Evolutionary conservation across 2,888 invertebrate species (phyloP).

Genomic region (Aromia moschata): DNA sequence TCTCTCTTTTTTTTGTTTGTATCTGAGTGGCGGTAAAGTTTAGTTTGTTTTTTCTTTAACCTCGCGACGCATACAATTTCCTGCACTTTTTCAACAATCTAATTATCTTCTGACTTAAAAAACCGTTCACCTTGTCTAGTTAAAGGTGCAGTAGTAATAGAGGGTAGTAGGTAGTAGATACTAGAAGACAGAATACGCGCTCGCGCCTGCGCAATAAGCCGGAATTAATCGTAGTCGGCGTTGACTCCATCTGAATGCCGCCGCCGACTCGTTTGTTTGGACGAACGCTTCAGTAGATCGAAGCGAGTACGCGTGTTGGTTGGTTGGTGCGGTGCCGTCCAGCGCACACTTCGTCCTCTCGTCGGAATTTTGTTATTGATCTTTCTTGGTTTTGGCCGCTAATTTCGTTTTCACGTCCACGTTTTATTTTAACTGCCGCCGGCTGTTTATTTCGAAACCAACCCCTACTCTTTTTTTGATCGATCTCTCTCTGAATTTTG

Average conservation of each 20-base stretch:
- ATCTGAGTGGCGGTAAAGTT: too few species aligned
- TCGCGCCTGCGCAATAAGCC: conserved; percentile 35
- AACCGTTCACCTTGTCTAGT: not conserved
- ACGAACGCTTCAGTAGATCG: conserved; percentile 20
- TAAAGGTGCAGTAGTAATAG: not conserved
- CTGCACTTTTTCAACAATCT: too few species aligned
- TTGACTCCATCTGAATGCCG: not conserved
- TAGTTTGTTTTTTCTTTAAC: too few species aligned
- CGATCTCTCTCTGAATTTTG: too few species aligned
- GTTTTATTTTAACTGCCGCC: conserved; percentile 2
- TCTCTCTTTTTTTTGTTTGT: too few species aligned
- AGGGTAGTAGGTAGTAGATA: too few species aligned
- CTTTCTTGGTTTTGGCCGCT: conserved; percentile 1
- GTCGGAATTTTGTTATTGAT: conserved; percentile 25
- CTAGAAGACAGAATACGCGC: not conserved
- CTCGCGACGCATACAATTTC: too few species aligned
- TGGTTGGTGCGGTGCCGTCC: conserved; percentile 12
- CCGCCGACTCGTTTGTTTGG: conserved; percentile 5
- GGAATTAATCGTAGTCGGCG: conserved; percentile 27
- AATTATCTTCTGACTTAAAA: too few species aligned
- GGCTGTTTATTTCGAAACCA: not conserved
- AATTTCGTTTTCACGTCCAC: conserved; percentile 17
- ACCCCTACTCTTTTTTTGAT: too few species aligned
- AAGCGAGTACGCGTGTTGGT: conserved; percentile 11
- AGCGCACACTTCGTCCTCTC: conserved; percentile 20